Evolutionary conservation across 2,113 vertebrate species (phyloP).

Genomic region (Otolemur garnettii): DNA sequence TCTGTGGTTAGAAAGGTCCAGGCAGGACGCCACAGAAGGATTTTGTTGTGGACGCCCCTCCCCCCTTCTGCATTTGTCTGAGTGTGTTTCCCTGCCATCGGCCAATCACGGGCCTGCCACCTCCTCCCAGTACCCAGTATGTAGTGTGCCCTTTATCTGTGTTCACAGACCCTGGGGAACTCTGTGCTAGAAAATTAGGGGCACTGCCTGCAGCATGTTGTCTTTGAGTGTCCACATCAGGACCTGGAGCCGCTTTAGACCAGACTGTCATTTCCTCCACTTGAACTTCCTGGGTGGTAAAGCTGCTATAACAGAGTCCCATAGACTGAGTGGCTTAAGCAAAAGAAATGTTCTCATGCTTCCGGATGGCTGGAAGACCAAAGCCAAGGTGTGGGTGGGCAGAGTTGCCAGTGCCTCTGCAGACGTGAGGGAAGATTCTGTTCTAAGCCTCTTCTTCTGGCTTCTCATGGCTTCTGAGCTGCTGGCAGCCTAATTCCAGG

Average conservation of each 20-base stretch:
- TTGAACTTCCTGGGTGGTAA: neutral
- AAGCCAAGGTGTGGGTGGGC: too few species aligned
- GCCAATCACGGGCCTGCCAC: neutral
- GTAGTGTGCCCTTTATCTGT: neutral
- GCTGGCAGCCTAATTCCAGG: accelerated
- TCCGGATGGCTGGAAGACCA: neutral
- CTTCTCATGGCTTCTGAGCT: neutral
- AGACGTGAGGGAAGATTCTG: neutral
- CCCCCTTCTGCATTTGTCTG: neutral
- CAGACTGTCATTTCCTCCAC: neutral
- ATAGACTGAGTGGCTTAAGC: accelerated
- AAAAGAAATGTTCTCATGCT: neutral
- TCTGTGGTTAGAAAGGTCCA: neutral
- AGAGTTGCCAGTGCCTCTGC: neutral
- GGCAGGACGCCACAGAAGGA: neutral
- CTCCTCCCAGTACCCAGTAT: neutral
- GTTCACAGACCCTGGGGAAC: neutral
- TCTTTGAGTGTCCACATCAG: neutral
- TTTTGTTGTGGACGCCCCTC: neutral
- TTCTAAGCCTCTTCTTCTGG: neutral
- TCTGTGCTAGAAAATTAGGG: neutral
- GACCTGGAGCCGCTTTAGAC: accelerated
- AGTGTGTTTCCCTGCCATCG: accelerated
- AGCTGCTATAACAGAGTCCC: neutral
- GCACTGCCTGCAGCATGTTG: accelerated